Evolutionary conservation across 2,113 vertebrate species (phyloP).

Genomic region (Zonotrichia leucophrys): DNA sequence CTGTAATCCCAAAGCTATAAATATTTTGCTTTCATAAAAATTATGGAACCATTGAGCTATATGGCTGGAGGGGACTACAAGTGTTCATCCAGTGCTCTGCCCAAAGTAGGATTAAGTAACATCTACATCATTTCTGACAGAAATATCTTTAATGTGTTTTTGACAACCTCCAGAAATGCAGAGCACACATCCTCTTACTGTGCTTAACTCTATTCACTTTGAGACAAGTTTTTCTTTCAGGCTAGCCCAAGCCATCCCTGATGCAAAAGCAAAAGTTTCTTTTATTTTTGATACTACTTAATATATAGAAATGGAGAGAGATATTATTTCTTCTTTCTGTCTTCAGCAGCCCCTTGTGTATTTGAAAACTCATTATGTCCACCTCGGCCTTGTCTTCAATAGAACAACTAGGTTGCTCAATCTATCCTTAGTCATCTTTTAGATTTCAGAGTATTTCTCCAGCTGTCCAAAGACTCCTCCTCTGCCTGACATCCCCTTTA

Average conservation of each 20-base stretch:
- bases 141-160: constrained; percentile 57
- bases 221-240: neutral
- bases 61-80: constrained; percentile 46
- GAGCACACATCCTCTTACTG: neutral
- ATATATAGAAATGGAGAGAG: neutral
- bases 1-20: constrained; percentile 43
- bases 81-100: neutral
- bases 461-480: neutral
- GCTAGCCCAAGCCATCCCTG: neutral
- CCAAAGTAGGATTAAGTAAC: constrained; percentile 50
- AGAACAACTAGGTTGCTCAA: neutral
- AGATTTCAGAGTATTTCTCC: neutral
- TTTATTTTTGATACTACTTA: neutral
- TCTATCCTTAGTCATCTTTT: neutral
- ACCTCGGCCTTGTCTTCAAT: neutral
- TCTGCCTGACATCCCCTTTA: neutral
- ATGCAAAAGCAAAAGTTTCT: neutral
- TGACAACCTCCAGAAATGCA: constrained; percentile 56
- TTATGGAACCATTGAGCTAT: constrained; percentile 30
- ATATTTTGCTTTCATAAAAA: constrained; percentile 41
- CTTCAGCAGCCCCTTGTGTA: neutral
- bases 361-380: neutral
- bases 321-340: neutral
- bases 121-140: constrained; percentile 57
- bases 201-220: neutral